Evolutionary conservation across 2,113 vertebrate genomes (phyloP).

Genomic region (Phalacrocorax pelagicus): DNA sequence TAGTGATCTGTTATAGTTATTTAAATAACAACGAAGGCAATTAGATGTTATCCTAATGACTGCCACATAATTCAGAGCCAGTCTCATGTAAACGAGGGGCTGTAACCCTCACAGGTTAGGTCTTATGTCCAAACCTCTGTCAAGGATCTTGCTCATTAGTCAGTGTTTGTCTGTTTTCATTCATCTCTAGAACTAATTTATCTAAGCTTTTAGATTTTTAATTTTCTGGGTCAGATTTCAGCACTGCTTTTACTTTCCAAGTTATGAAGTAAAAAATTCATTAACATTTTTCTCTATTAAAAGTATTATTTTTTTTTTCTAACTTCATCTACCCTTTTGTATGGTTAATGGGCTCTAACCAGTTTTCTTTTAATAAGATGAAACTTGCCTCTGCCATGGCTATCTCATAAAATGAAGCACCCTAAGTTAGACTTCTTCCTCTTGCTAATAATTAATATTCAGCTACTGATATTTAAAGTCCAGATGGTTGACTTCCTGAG

Average conservation of each 20-base stretch:
- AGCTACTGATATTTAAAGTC: not conserved
- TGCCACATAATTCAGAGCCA: not conserved
- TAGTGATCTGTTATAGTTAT: not conserved
- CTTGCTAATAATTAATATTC: not conserved
- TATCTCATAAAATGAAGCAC: not conserved
- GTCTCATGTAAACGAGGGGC: not conserved
- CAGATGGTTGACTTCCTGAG: conserved; percentile 25
- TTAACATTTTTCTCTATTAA: not conserved
- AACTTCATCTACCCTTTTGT: not conserved
- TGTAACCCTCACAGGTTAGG: not conserved
- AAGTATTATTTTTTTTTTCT: not conserved
- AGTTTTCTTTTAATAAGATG: not conserved
- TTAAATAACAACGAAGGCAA: not conserved
- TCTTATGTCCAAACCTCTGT: not conserved
- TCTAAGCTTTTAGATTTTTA: not conserved
- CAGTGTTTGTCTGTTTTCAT: not conserved
- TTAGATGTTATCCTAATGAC: not conserved
- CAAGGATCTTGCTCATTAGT: not conserved
- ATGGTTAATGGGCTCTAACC: not conserved
- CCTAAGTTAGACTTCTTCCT: conserved; percentile 3
- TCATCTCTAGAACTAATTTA: not conserved
- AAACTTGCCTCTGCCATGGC: not conserved
- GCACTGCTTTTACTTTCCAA: not conserved
- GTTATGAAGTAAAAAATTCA: not conserved
- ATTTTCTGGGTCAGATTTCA: not conserved